Conservation (phyloP, 1,140 invertebrate genomes). For the Marisa cornuarietis region DNA sequence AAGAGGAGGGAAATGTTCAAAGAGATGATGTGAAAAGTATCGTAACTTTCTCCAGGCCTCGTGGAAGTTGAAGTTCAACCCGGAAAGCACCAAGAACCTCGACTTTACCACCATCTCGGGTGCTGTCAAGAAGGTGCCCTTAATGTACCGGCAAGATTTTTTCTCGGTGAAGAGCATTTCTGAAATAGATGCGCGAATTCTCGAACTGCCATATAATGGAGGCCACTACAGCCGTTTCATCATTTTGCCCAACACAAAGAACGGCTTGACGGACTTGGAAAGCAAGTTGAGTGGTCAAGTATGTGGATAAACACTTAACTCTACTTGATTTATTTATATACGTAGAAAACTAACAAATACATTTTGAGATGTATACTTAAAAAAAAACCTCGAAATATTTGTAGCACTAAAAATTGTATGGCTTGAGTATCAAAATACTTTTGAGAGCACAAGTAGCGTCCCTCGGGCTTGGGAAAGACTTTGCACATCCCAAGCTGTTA, state of each 20-base stretch:
- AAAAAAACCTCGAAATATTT: too few relatives aligned
- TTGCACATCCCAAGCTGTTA: too few relatives aligned
- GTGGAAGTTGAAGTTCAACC: conserved; percentile 16
- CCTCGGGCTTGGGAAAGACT: too few relatives aligned
- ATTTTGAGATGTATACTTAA: too few relatives aligned
- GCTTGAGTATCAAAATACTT: too few relatives aligned
- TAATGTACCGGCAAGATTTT: background rate
- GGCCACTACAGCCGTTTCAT: conserved; percentile 18
- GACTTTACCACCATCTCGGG: conserved; percentile 7
- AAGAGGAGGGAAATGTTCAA: too few relatives aligned
- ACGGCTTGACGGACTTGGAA: conserved; percentile 12
- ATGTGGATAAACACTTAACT: too few relatives aligned
- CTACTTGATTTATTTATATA: too few relatives aligned
- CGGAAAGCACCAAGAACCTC: background rate
- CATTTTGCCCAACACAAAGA: conserved; percentile 2
- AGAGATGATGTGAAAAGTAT: background rate
- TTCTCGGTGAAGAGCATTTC: conserved; percentile 3
- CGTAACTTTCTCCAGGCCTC: background rate
- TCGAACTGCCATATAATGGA: conserved; percentile 15
- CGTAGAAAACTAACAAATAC: too few relatives aligned
- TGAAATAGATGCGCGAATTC: background rate
- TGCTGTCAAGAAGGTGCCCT: conserved; percentile 5
- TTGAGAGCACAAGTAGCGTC: too few relatives aligned
- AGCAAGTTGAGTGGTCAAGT: background rate
- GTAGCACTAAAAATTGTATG: too few relatives aligned